Evolutionary conservation across 2,797 vertebrate species (phyloP).

Genomic region (Staurois parvus): DNA sequence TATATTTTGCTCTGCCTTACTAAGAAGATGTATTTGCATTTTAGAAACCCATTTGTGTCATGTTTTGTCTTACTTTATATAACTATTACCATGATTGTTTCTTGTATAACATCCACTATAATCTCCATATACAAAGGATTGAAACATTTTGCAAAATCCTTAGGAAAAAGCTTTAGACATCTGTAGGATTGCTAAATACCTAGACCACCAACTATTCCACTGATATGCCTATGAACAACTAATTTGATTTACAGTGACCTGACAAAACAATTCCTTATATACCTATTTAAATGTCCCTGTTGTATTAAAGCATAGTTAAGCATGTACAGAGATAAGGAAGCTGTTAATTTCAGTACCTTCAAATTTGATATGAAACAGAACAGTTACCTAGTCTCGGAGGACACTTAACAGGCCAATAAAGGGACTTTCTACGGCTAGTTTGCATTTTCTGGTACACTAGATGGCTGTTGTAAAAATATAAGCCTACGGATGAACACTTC

Average conservation of each 20-base stretch:
- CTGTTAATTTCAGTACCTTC: conserved; percentile 54
- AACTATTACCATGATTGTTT: conserved; percentile 2
- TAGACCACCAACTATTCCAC: conserved; percentile 53
- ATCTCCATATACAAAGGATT: no score
- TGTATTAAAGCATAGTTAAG: conserved; percentile 55
- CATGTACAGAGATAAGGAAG: conserved; percentile 53
- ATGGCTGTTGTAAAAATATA: conserved; percentile 63
- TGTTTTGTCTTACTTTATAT: no score
- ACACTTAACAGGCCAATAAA: conserved; percentile 45
- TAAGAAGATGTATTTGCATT: no score
- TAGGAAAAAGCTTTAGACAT: conserved; percentile 20
- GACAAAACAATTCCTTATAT: conserved; percentile 53
- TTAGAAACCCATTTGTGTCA: no score
- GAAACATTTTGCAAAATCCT: conserved; percentile 13
- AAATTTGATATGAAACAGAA: conserved; percentile 57
- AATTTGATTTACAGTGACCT: conserved; percentile 60
- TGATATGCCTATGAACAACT: conserved; percentile 52
- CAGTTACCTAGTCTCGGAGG: conserved; percentile 58
- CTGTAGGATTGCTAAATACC: conserved; percentile 41
- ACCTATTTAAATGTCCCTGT: conserved; percentile 58
- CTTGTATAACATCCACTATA: not conserved
- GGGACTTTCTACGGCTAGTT: conserved; percentile 49
- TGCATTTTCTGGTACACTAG: conserved; percentile 42
- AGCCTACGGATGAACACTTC: conserved; percentile 65
- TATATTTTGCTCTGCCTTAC: no score